phyloP scores from a whole-genome alignment of 2,113 vertebrate species.

The Antigone vipio region DNA sequence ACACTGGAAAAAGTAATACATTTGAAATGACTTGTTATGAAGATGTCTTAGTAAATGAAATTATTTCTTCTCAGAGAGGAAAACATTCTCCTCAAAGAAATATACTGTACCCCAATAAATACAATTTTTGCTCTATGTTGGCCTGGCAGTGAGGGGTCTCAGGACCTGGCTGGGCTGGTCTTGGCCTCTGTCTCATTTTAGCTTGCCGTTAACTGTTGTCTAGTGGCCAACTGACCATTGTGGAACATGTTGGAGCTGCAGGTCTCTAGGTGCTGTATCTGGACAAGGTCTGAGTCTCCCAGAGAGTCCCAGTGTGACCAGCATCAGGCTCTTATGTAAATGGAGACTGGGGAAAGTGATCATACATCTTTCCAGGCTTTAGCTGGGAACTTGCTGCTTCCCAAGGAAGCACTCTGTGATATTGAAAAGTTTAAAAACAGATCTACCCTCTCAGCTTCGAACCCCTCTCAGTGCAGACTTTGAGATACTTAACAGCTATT shows the following conservation, averaged over 20 bases:
- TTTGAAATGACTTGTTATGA: background rate
- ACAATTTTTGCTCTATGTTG: background rate
- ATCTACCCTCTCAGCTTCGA: background rate
- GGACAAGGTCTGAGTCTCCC: background rate
- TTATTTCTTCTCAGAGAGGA: background rate
- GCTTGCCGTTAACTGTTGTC: background rate
- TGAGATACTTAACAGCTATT: background rate
- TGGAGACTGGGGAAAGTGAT: background rate
- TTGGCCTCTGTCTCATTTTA: background rate
- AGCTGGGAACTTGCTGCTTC: background rate
- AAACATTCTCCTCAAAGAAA: background rate
- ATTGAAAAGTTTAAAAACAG: background rate
- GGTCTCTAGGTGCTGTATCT: background rate
- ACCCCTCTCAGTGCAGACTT: background rate
- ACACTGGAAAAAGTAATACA: background rate
- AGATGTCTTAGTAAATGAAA: background rate
- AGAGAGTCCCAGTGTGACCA: background rate
- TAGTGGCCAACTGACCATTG: background rate
- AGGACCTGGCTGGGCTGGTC: background rate
- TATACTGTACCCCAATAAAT: background rate
- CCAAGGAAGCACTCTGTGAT: background rate
- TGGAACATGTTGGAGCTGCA: background rate
- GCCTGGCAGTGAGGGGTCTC: background rate
- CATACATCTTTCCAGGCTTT: background rate
- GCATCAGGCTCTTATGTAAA: rapidly evolving